Conservation (phyloP, 1,140 invertebrate genomes). For the Centruroides vittatus region DNA sequence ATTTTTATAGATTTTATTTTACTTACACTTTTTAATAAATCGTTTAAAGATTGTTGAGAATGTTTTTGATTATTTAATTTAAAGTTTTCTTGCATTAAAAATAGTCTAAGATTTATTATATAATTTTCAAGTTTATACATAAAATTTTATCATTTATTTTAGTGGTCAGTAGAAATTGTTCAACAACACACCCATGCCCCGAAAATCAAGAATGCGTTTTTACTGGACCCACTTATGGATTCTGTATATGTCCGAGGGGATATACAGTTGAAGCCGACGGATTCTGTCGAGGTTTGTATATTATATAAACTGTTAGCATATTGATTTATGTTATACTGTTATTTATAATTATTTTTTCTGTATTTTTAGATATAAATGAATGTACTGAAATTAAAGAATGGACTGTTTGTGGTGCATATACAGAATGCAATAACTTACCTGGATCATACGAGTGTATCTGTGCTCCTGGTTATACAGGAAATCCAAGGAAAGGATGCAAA, state of each 20-base stretch:
- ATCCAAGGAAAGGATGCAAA: slow-evolving; percentile 41
- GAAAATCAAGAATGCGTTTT: slow-evolving; percentile 19
- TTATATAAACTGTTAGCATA: background rate
- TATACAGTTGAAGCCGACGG: slow-evolving; percentile 41
- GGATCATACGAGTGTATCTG: slow-evolving; percentile 51
- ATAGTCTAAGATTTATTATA: too few species aligned
- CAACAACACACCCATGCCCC: too few species aligned
- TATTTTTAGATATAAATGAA: slow-evolving; percentile 16
- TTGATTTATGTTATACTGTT: background rate
- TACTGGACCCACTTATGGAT: slow-evolving; percentile 29
- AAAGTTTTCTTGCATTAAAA: too few species aligned
- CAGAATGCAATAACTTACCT: slow-evolving; percentile 21
- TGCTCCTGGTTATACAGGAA: slow-evolving; percentile 62
- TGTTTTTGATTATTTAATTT: too few species aligned
- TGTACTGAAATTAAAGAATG: slow-evolving; percentile 20
- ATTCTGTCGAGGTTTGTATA: slow-evolving; percentile 17
- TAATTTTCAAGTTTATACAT: too few species aligned
- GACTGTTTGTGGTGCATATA: slow-evolving; percentile 18
- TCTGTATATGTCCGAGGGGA: slow-evolving; percentile 64
- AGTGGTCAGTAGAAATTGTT: too few species aligned
- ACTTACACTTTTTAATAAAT: too few species aligned
- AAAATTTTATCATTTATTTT: too few species aligned
- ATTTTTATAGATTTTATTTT: background rate
- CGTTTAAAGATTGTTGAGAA: too few species aligned
- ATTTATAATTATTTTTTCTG: too few species aligned